Base-by-base conservation (phyloP, 2,113 vertebrate genomes). In the Chaetops frenatus region DNA sequence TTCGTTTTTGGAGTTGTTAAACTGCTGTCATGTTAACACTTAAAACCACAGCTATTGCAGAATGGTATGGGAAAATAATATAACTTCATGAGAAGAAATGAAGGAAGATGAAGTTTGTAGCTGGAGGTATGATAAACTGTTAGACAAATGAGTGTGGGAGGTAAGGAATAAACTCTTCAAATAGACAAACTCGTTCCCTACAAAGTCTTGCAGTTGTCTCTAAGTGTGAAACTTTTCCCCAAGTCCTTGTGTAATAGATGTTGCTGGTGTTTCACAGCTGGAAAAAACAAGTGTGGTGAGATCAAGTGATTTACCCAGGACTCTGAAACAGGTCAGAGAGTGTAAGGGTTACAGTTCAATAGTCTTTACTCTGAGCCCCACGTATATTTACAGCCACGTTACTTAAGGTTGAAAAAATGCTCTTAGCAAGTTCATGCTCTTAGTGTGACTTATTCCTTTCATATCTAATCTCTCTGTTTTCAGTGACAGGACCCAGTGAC, bases 331-430 rank as follows among this genome's bases (percentile, higher is more conserved):
- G 91, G 92, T 95, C 86, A 78, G 86, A 45, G 64, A 45, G 81
- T 56, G 18, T 16, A 81, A 81, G 23, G 88, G 91, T 94, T 89
- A 81, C 86, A 94, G 60, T 95, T 92, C 83, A 91, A 22, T 78
- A 60, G 65, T 62, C 86, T 86, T 92, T 88, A 47, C 33, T 90
- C 77, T 71, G 47, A 91, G 47, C 56, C 71, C 54, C 44, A 10
- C 28, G 6, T 86, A 64, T 96, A 94, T 94, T 97, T 94, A 95
- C 6, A 3, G 81, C 72, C 47, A 60, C 1, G 81, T 94, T 97
- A 94, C 91, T 91, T 90, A 86, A 94, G 93, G 85, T 92, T 90
- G 85, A 81, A 93, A 94, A 96, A 97, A 95, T 92, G 94, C 79
- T 90, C 90, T 94, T 90, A 74, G 64, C 81, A 92, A 93, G 80